Percentiles rank a stretch among this genome's conserved stretches.
Conservation (phyloP, 2,113 vertebrate genomes). For the Oryzias celebensis region DNA sequence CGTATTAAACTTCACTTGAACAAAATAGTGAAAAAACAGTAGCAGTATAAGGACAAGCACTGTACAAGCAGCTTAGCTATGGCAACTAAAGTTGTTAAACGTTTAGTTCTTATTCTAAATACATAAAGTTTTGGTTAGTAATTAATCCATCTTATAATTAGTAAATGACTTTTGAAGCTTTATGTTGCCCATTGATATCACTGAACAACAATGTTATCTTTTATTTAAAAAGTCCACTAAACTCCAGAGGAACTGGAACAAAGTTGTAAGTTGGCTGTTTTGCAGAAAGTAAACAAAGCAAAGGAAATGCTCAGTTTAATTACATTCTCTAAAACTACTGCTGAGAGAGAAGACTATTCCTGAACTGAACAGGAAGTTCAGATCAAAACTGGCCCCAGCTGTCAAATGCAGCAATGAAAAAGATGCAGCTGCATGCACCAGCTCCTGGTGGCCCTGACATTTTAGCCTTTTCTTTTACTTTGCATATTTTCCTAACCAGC, state of each 20-base stretch:
- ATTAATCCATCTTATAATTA: too few species aligned
- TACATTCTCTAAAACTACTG: neutral
- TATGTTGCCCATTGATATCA: too few species aligned
- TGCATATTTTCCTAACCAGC: slow-evolving; percentile 2
- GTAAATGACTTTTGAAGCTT: too few species aligned
- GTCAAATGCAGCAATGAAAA: neutral
- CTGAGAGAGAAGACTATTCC: neutral
- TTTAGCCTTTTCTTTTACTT: slow-evolving; percentile 1
- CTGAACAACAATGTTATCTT: too few species aligned
- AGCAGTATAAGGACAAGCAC: too few species aligned
- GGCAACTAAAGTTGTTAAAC: too few species aligned
- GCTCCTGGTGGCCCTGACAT: neutral
- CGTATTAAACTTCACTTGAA: too few species aligned
- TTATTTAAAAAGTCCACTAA: too few species aligned
- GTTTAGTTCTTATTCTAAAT: too few species aligned
- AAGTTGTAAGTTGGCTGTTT: neutral
- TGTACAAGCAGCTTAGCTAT: too few species aligned
- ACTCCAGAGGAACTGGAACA: neutral
- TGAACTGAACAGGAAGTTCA: neutral
- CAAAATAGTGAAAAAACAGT: too few species aligned
- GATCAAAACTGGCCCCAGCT: neutral
- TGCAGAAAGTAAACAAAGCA: neutral
- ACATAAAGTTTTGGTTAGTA: too few species aligned
- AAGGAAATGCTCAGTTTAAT: neutral
- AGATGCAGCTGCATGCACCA: neutral